Conservation (phyloP, 2,888 invertebrate species). For the Falcaria lacertinaria region DNA sequence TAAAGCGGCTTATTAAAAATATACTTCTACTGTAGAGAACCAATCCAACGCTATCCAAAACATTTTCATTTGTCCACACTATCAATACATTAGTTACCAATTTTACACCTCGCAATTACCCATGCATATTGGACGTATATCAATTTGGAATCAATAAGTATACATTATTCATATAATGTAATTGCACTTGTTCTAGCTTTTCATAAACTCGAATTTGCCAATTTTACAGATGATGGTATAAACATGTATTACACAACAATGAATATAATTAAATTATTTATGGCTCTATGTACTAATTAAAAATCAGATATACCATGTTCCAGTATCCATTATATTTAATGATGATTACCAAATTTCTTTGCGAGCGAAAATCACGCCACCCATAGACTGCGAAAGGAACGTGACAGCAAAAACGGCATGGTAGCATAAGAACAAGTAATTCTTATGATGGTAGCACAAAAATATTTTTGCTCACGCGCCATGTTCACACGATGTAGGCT, state of each 20-base stretch:
- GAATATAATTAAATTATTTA: neutral
- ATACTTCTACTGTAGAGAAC: too few relatives aligned
- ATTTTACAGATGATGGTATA: slow-evolving; percentile 9
- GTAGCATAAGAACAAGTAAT: too few relatives aligned
- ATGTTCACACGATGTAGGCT: too few relatives aligned
- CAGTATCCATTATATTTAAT: too few relatives aligned
- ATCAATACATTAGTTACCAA: slow-evolving; percentile 18
- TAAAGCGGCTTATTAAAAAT: slow-evolving; percentile 7
- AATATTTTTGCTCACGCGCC: too few relatives aligned
- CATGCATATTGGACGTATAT: slow-evolving; percentile 60
- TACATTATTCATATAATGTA: slow-evolving; percentile 54
- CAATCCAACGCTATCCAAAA: slow-evolving; percentile 5
- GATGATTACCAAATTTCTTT: too few relatives aligned
- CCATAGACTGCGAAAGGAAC: too few relatives aligned
- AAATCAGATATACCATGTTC: too few relatives aligned
- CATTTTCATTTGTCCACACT: slow-evolving; percentile 23
- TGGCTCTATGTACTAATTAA: too few relatives aligned
- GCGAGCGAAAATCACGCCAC: too few relatives aligned
- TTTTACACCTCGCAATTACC: slow-evolving; percentile 44
- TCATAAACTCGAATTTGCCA: slow-evolving; percentile 36
- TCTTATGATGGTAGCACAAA: too few relatives aligned
- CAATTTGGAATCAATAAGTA: slow-evolving; percentile 47
- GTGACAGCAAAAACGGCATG: too few relatives aligned
- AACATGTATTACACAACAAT: slow-evolving; percentile 1
- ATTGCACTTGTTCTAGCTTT: slow-evolving; percentile 69